Evolutionary conservation across 2,113 vertebrate genomes (phyloP).

Genomic region (Trochalopteron elliotii): DNA sequence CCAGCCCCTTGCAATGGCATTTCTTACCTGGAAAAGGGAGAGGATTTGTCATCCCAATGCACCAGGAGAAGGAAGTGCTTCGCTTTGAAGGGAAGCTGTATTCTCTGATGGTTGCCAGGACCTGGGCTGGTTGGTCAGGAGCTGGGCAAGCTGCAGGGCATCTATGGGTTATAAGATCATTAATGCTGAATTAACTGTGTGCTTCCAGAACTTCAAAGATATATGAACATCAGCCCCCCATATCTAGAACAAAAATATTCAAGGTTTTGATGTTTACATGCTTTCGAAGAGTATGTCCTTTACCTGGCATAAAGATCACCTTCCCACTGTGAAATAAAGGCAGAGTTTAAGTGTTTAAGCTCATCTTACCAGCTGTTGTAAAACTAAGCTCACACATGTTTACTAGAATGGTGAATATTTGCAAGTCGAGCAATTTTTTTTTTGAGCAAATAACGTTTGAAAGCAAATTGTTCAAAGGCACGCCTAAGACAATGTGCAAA

Average conservation of each 20-base stretch:
- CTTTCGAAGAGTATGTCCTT: not conserved
- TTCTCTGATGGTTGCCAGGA: not conserved
- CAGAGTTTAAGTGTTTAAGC: not conserved
- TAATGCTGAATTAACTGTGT: not conserved
- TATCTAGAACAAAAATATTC: not conserved
- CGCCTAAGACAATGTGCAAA: not conserved
- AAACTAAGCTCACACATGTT: not conserved
- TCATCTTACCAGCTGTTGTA: not conserved
- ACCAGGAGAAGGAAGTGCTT: not conserved
- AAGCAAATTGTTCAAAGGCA: not conserved
- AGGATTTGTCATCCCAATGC: not conserved
- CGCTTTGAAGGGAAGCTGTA: not conserved
- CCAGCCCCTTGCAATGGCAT: not conserved
- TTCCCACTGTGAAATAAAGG: not conserved
- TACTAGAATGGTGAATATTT: not conserved
- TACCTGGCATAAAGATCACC: not conserved
- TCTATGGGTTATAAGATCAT: not conserved
- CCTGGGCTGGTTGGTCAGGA: not conserved
- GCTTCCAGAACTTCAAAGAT: not conserved
- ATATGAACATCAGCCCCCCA: rapidly evolving
- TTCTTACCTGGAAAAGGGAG: not conserved
- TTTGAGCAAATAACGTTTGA: not conserved
- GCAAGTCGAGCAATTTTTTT: not conserved
- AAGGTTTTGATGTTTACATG: not conserved
- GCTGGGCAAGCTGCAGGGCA: not conserved